Base-by-base conservation (phyloP, 2,113 vertebrate genomes). In the human (Homo sapiens) region DNA sequence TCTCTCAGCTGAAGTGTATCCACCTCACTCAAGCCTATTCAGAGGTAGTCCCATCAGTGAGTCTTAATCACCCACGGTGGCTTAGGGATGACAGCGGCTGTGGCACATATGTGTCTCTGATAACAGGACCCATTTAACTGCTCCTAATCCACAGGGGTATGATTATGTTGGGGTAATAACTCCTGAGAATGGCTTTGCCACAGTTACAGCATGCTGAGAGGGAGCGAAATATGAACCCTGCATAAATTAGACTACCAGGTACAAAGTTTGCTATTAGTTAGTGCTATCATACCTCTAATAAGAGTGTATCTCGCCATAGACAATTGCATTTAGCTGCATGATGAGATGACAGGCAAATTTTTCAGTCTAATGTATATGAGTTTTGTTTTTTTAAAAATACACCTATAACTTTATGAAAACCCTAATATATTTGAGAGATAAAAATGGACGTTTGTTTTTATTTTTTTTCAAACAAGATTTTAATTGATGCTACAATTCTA, bases 21-120 rank as follows among this genome's bases (percentile, higher is more conserved):
- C 55, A 66, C n/a, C 57, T 93, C 92, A 76, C 75, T 83, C 38
- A 45, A 57, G 72, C 68, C 91, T 64, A 4, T 45, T 76, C 2
- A 0, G n/a, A 89, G 40, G 83, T 61, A 52, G 43, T 80, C 83
- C 83, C n/a, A 20, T 0, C 32, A 84, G 76, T 94, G 81, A 97
- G 75, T 95, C 97, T 96, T 93, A 90, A 95, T 98, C 91, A 91
- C 92, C 85, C 93, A 9, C n/a, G 25, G 94, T 43, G 87, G 97
- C 96, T 98, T 93, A 61, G 86, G 93, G 95, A 80, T 8, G 64
- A 8, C 0, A 81, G 72, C 85, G 97, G 35, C 88, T 97, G 92
- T 76, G 66, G 92, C 70, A 95, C 72, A 12, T 84, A 59, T 78
- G 76, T 82, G 89, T 85, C 90, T 97, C 83, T 75, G 96, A 90